Percentiles rank a stretch among this genome's conserved stretches.
phyloP scores from a whole-genome alignment of 2,797 vertebrate species.

The Cichlasoma orientale region DNA sequence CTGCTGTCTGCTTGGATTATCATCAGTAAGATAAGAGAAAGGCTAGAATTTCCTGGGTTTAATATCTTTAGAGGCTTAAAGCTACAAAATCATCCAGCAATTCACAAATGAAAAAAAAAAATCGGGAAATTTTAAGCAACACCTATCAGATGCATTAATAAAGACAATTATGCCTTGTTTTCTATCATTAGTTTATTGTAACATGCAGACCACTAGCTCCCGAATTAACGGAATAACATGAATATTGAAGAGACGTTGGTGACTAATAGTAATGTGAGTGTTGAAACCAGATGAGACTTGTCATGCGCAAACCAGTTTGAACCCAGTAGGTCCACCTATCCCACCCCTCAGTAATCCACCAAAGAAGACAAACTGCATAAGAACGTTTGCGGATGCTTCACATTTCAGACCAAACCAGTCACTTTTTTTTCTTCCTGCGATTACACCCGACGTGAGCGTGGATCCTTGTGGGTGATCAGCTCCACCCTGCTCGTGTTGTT shows the following conservation, averaged over 20 bases:
- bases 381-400: not conserved
- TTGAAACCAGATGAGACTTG: not conserved
- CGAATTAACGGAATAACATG: not conserved
- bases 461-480: slow-evolving; percentile 5
- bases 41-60: not conserved
- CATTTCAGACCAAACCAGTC: not conserved
- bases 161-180: not conserved
- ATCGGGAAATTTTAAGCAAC: not conserved
- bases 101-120: not conserved
- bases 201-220: not conserved
- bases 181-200: not conserved
- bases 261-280: not conserved
- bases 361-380: not conserved
- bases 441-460: not conserved
- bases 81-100: not conserved
- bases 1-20: not conserved
- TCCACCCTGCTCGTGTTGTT: slow-evolving; percentile 35
- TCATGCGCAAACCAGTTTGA: slow-evolving; percentile 44
- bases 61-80: not conserved
- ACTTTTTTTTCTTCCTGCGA: not conserved
- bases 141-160: not conserved
- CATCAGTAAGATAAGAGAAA: not conserved
- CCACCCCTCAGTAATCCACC: not conserved
- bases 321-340: slow-evolving; percentile 11
- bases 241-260: not conserved